A percentile compares a stretch with the other conserved stretches of the same genome.
Conservation (phyloP, 2,888 invertebrate genomes). For the Athalia rosae region DNA sequence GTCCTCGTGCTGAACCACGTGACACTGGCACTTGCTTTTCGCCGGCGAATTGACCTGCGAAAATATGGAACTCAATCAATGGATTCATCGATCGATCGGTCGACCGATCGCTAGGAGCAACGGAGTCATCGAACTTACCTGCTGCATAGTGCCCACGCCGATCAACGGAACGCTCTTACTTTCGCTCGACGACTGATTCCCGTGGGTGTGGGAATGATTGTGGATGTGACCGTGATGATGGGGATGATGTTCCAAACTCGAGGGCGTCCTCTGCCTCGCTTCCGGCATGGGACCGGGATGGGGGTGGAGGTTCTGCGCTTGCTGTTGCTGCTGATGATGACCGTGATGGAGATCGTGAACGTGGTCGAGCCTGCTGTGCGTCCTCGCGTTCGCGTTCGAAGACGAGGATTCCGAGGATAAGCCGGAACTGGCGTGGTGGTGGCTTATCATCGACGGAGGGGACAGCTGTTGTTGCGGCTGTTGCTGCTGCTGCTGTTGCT, state of each 20-base stretch:
- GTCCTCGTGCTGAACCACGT: constrained; percentile 62
- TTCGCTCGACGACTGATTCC: constrained; percentile 55
- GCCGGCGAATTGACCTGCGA: constrained; percentile 56
- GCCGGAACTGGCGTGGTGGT: constrained; percentile 64
- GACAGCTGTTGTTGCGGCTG: constrained; percentile 48
- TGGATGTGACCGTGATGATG: constrained; percentile 56
- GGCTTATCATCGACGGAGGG: constrained; percentile 59
- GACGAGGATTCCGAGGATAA: constrained; percentile 65
- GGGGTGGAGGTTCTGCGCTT: constrained; percentile 57
- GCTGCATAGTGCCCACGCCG: constrained; percentile 66
- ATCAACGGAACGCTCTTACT: constrained; percentile 62
- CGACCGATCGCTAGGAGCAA: not conserved
- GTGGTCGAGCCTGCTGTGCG: constrained; percentile 64
- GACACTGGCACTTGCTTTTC: constrained; percentile 69
- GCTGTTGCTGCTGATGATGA: constrained; percentile 44
- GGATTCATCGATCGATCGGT: not conserved
- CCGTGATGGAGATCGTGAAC: constrained; percentile 64
- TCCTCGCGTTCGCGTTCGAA: constrained; percentile 63
- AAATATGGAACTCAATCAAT: not conserved
- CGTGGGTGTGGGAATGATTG: constrained; percentile 43
- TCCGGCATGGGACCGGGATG: constrained; percentile 52
- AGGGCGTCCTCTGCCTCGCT: constrained; percentile 53
- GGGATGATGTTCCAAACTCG: constrained; percentile 44
- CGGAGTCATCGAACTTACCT: constrained; percentile 45
- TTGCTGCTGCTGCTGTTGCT: constrained; percentile 43